Percentiles rank a stretch among this genome's conserved stretches.
Conservation (phyloP, 2,888 invertebrate species). For the Lithophane semibrunnea region DNA sequence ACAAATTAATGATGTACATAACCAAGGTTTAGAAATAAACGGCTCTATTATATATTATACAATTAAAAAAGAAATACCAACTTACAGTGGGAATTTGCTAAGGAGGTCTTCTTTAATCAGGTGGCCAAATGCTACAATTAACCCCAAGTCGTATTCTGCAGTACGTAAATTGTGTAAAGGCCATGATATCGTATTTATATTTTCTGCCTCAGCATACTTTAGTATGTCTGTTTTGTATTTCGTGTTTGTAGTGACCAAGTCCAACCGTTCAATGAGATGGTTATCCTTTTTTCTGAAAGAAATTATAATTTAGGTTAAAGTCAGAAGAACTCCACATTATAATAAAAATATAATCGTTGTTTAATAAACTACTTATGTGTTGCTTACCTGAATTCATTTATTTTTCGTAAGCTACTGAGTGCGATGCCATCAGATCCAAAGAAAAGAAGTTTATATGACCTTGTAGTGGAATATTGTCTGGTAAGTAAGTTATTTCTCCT, state of each 20-base stretch:
- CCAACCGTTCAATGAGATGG: constrained; percentile 88
- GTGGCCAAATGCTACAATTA: constrained; percentile 98
- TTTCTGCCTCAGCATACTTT: constrained; percentile 92
- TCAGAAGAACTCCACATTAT: not conserved
- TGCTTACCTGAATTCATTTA: constrained; percentile 92
- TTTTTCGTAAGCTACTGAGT: constrained; percentile 92
- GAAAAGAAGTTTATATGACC: constrained; percentile 91
- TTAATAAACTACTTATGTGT: too few relatives aligned
- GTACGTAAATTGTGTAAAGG: constrained; percentile 85
- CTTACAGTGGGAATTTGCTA: constrained; percentile 95
- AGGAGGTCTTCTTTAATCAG: constrained; percentile 95
- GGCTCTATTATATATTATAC: too few relatives aligned
- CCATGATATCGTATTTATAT: constrained; percentile 92
- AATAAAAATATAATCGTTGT: too few relatives aligned
- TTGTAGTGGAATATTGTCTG: constrained; percentile 68
- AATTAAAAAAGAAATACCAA: constrained; percentile 56
- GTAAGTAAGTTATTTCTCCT: constrained; percentile 69
- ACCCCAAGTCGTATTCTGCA: constrained; percentile 94
- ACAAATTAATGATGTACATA: too few relatives aligned
- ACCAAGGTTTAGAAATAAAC: too few relatives aligned
- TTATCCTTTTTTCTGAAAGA: constrained; percentile 88
- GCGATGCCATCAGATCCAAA: constrained; percentile 97
- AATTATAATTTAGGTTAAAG: not conserved
- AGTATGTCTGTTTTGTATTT: constrained; percentile 91
- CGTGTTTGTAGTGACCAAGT: constrained; percentile 93